phyloP scores from a whole-genome alignment of 2,888 invertebrate genomes.

The Plagodis pulveraria region DNA sequence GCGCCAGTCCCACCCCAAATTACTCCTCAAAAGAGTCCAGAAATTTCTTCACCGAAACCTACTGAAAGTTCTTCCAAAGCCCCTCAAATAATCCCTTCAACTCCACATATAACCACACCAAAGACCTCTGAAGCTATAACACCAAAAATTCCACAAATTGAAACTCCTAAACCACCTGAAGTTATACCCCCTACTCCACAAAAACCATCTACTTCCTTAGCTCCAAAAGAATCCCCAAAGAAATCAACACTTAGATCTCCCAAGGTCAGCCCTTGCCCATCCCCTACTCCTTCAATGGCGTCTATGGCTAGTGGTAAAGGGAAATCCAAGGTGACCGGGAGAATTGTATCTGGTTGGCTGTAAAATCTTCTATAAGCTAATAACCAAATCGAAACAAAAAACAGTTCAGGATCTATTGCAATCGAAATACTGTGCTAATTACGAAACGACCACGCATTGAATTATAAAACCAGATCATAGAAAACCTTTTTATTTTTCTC shows the following conservation, averaged over 20 bases:
- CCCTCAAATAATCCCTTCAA: not conserved
- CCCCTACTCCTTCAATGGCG: slow-evolving; percentile 58
- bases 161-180: slow-evolving; percentile 5
- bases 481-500: no score
- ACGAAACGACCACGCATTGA: no score
- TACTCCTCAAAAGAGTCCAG: not conserved
- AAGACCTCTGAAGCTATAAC: not conserved
- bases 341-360: slow-evolving; percentile 90
- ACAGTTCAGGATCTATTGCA: no score
- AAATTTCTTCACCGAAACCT: not conserved
- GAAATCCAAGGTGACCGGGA: slow-evolving; percentile 90
- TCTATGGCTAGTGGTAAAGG: slow-evolving; percentile 79
- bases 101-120: not conserved
- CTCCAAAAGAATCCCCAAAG: slow-evolving; percentile 32
- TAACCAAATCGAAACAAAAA: no score
- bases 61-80: not conserved
- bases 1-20: not conserved
- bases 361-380: slow-evolving; percentile 55
- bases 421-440: no score
- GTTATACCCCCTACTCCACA: slow-evolving; percentile 12
- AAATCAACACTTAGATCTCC: slow-evolving; percentile 50
- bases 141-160: slow-evolving; percentile 1
- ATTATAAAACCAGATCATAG: no score
- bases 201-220: slow-evolving; percentile 29
- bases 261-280: slow-evolving; percentile 68